A percentile compares a stretch with the other conserved stretches of the same genome.
These are phyloP conservation scores for Capitella teleta DNA, from an alignment of 1,140 invertebrate species.

Conservation along the genomic window DNA sequence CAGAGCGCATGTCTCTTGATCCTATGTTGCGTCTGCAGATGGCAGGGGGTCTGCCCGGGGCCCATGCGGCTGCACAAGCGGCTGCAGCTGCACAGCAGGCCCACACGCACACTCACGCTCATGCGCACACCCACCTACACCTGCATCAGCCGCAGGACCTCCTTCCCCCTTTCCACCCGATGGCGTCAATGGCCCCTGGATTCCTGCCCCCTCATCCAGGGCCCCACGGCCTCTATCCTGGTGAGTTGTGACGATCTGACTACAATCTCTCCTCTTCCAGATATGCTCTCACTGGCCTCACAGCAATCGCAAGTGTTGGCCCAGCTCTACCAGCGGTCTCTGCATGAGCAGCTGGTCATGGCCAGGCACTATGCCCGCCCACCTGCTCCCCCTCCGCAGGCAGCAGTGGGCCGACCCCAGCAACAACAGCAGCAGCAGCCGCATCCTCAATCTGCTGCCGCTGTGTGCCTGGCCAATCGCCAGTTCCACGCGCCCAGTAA, in stretches of 20 bases:
- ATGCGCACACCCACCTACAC: constrained; percentile 70
- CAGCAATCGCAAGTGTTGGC: constrained; percentile 1
- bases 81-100: constrained; percentile 64
- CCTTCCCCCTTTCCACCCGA: constrained; percentile 50
- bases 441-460: background rate
- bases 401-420: background rate
- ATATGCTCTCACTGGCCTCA: background rate
- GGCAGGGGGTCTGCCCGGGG: constrained; percentile 50
- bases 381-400: background rate
- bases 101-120: constrained; percentile 68
- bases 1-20: constrained; percentile 50
- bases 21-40: constrained; percentile 71
- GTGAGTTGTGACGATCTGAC: constrained; percentile 15
- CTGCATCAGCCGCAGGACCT: constrained; percentile 62
- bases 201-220: constrained; percentile 20
- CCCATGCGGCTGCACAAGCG: constrained; percentile 44
- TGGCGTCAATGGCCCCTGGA: constrained; percentile 49
- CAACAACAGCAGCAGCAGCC: background rate
- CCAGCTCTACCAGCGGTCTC: background rate
- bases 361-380: background rate
- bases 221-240: too few species aligned
- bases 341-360: background rate
- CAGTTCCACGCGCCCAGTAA: background rate
- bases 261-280: constrained; percentile 2
- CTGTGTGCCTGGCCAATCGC: background rate